A percentile compares a stretch with the other conserved stretches of the same genome.
Evolutionary conservation across 2,113 vertebrate species (phyloP).

Genomic region (Oplegnathus fasciatus): DNA sequence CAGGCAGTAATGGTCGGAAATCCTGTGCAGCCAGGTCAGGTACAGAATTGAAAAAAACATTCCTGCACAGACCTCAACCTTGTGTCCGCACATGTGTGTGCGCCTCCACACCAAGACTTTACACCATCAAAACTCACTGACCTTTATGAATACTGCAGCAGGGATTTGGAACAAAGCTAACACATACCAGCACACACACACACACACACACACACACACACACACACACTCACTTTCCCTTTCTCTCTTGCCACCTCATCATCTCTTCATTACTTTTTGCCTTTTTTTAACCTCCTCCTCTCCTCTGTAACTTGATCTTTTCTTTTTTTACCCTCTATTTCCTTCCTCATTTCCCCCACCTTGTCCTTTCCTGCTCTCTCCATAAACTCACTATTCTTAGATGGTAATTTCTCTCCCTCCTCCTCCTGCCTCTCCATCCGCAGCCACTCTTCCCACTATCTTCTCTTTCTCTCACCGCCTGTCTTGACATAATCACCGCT

Average conservation of each 20-base stretch:
- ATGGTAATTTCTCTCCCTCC: slow-evolving; percentile 51
- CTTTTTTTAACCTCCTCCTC: slow-evolving; percentile 8
- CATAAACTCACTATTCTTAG: slow-evolving; percentile 68
- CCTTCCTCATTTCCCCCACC: slow-evolving; percentile 68
- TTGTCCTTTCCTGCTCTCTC: slow-evolving; percentile 46
- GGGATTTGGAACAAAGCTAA: slow-evolving; percentile 60
- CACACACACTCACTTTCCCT: neutral
- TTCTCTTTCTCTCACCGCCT: neutral
- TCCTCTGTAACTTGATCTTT: slow-evolving; percentile 2
- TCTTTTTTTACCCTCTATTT: slow-evolving; percentile 61
- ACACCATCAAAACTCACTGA: slow-evolving; percentile 66
- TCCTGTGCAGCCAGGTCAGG: slow-evolving; percentile 30
- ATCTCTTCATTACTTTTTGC: slow-evolving; percentile 52
- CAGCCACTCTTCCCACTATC: slow-evolving; percentile 17
- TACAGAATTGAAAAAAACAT: neutral
- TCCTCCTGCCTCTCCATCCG: slow-evolving; percentile 4
- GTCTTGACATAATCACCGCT: slow-evolving; percentile 40
- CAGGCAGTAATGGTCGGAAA: neutral
- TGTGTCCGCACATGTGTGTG: slow-evolving; percentile 35
- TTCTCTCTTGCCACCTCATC: slow-evolving; percentile 41
- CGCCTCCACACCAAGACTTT: slow-evolving; percentile 23
- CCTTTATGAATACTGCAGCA: slow-evolving; percentile 74
- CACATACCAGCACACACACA: neutral
- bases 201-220: neutral
- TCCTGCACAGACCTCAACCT: neutral